phyloP scores from a whole-genome alignment of 2,888 invertebrate species.

The Pyrrhosoma nymphula region DNA sequence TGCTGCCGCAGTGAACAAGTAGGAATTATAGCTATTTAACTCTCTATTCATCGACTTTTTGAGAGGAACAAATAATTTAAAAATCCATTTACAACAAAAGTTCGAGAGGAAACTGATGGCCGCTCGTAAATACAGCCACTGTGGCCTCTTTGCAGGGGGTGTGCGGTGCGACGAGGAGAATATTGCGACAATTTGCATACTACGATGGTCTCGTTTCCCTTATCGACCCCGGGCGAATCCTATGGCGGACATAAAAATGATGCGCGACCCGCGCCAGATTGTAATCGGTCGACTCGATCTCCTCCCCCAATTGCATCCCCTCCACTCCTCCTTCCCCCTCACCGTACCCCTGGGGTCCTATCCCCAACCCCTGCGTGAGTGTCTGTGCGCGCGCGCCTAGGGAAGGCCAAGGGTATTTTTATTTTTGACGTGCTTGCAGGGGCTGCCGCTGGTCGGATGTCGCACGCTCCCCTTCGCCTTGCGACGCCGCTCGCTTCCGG shows the following conservation, averaged over 20 bases:
- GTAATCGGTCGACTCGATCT: background rate
- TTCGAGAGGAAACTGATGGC: background rate
- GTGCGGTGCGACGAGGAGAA: background rate
- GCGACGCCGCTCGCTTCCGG: background rate
- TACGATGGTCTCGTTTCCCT: background rate
- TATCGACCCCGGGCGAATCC: background rate
- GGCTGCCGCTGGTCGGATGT: background rate
- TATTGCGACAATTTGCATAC: slow-evolving; percentile 19
- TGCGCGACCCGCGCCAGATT: background rate
- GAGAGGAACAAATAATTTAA: too few species aligned
- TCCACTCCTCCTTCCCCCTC: background rate
- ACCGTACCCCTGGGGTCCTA: background rate
- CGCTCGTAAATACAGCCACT: background rate
- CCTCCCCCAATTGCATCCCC: background rate
- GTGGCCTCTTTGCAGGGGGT: background rate
- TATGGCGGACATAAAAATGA: slow-evolving; percentile 17
- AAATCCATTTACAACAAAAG: too few species aligned
- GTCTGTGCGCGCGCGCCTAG: background rate
- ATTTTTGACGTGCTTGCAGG: background rate
- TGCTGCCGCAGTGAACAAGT: background rate
- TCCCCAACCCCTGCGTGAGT: too few species aligned
- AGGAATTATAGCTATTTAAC: background rate
- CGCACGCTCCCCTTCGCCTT: background rate
- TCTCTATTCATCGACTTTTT: background rate
- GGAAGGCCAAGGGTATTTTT: background rate